Evolutionary conservation across 2,113 vertebrate genomes (phyloP).

Genomic region (Mus musculus): DNA sequence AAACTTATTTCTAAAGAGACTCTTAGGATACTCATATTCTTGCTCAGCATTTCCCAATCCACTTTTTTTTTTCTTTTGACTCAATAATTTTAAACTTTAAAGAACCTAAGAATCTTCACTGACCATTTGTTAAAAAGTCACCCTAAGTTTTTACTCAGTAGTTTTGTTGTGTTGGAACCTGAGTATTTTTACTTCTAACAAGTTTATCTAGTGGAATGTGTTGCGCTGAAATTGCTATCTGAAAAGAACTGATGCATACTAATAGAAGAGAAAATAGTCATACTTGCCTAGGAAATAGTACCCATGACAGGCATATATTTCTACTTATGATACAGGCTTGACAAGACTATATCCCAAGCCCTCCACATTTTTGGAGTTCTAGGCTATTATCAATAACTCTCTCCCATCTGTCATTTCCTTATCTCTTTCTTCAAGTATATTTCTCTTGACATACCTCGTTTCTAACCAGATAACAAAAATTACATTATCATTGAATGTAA

Average conservation of each 20-base stretch:
- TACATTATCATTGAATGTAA: not conserved
- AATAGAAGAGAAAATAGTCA: not conserved
- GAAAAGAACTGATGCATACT: not conserved
- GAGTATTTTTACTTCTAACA: constrained; percentile 21
- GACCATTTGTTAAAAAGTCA: not conserved
- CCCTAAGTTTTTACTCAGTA: not conserved
- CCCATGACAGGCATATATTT: not conserved
- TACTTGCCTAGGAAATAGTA: not conserved
- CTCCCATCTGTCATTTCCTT: not conserved
- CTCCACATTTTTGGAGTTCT: not conserved
- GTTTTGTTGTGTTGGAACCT: not conserved
- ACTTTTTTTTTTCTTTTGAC: not conserved
- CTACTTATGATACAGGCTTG: not conserved
- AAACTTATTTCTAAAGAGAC: not conserved
- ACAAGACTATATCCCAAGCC: not conserved
- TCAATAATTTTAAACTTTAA: not conserved
- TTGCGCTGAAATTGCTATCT: not conserved
- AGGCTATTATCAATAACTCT: not conserved
- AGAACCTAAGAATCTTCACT: not conserved
- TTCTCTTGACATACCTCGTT: not conserved
- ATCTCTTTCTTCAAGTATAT: not conserved
- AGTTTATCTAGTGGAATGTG: not conserved
- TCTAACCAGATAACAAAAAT: not conserved
- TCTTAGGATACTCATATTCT: constrained; percentile 4
- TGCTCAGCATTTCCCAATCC: not conserved